A percentile compares a stretch with the other conserved stretches of the same genome.
These are phyloP conservation scores for Tachystola acroxantha DNA, from an alignment of 2,888 invertebrate genomes.

Conservation along the genomic window DNA sequence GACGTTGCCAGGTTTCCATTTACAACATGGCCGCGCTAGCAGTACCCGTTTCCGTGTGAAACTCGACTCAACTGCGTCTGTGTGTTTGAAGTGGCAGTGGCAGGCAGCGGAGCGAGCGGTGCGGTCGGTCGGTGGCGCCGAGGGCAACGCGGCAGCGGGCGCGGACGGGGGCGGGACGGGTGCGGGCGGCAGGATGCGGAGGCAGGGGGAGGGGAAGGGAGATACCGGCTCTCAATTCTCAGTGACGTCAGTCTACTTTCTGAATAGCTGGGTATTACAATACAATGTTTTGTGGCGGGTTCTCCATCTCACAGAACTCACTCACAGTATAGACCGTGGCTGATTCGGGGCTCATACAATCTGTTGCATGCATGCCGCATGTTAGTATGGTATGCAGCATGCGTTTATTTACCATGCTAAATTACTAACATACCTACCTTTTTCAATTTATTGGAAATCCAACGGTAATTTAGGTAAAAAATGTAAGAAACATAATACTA, in stretches of 20 bases:
- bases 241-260: constrained; percentile 71
- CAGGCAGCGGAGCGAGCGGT: constrained; percentile 20
- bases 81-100: constrained; percentile 53
- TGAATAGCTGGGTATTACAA: constrained; percentile 47
- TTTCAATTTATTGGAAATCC: no score
- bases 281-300: neutral
- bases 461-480: no score
- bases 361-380: no score
- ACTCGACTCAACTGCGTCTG: constrained; percentile 66
- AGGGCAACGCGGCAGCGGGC: constrained; percentile 19
- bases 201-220: constrained; percentile 26
- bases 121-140: constrained; percentile 19
- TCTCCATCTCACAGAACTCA: no score
- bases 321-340: no score
- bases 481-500: no score
- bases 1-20: constrained; percentile 74
- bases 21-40: constrained; percentile 74
- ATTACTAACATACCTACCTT: no score
- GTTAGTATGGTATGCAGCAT: no score
- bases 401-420: no score
- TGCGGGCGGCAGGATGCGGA: constrained; percentile 37
- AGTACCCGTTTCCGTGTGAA: constrained; percentile 77
- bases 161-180: constrained; percentile 21
- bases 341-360: no score
- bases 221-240: constrained; percentile 39